These are phyloP conservation scores for Phenganax subtilis DNA, from an alignment of 92 coral and sea anemone genomes.

Conservation along the genomic window DNA sequence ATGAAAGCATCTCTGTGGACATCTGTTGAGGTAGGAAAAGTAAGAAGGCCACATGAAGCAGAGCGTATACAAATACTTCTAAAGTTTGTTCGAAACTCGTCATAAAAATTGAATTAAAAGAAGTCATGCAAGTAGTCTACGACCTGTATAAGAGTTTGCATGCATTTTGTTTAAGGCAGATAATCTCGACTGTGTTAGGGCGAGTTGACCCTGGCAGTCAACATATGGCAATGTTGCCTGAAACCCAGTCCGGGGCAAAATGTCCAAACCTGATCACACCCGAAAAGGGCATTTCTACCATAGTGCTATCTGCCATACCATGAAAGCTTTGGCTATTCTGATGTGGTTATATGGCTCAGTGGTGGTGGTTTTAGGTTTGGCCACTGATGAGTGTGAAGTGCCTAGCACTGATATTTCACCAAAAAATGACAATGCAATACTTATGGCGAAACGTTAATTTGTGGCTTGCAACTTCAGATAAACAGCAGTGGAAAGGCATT, in stretches of 20 bases:
- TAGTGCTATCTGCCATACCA: not conserved
- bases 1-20: conserved; percentile 84
- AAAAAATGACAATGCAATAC: not conserved
- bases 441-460: not conserved
- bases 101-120: conserved; percentile 1
- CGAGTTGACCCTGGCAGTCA: too few relatives aligned
- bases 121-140: too few relatives aligned
- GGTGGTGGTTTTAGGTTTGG: not conserved
- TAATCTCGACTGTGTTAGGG: too few relatives aligned
- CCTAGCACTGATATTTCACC: not conserved
- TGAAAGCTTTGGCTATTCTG: not conserved
- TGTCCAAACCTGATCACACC: not conserved
- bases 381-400: not conserved
- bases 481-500: too few relatives aligned
- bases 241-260: not conserved
- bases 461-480: not conserved
- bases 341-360: not conserved
- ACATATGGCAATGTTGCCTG: not conserved
- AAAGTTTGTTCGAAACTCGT: too few relatives aligned
- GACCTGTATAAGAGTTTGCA: not conserved
- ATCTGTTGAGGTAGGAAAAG: conserved; percentile 72
- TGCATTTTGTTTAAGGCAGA: not conserved
- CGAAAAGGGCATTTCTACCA: not conserved
- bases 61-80: too few relatives aligned
- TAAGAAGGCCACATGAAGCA: not conserved